These are phyloP conservation scores for Malurus melanocephalus DNA, from an alignment of 2,113 vertebrate species.

Conservation along the genomic window DNA sequence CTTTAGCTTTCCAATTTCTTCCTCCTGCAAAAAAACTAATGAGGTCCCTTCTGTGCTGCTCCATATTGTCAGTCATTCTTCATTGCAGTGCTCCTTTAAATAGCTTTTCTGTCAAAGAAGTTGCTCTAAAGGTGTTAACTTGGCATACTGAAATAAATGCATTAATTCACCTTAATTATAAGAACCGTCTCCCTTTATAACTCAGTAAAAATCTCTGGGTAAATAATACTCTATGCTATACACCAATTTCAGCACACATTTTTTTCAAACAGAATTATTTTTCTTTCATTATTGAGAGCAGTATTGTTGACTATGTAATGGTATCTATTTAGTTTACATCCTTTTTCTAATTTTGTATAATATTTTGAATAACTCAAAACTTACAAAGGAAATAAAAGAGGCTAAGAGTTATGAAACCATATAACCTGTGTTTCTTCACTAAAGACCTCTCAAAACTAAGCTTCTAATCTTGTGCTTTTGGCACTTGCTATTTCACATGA, in stretches of 20 bases:
- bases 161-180: conserved; percentile 38
- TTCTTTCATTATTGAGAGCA: not conserved
- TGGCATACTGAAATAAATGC: not conserved
- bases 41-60: conserved; percentile 5
- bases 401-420: not conserved
- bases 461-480: not conserved
- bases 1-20: conserved; percentile 1
- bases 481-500: not conserved
- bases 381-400: not conserved
- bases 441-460: not conserved
- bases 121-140: not conserved
- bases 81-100: conserved; percentile 1
- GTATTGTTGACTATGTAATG: not conserved
- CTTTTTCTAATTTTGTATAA: not conserved
- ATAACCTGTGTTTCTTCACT: not conserved
- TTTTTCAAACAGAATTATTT: not conserved
- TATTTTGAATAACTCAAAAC: not conserved
- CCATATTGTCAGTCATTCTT: not conserved
- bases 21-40: conserved; percentile 14
- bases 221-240: conserved; percentile 4
- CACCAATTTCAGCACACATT: not conserved
- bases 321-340: not conserved
- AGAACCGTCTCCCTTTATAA: not conserved
- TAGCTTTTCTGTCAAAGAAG: not conserved
- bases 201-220: conserved; percentile 17